Percentiles rank a stretch among this genome's conserved stretches.
phyloP scores from a whole-genome alignment of 2,113 vertebrate species.

The Prietella phreatophila region DNA sequence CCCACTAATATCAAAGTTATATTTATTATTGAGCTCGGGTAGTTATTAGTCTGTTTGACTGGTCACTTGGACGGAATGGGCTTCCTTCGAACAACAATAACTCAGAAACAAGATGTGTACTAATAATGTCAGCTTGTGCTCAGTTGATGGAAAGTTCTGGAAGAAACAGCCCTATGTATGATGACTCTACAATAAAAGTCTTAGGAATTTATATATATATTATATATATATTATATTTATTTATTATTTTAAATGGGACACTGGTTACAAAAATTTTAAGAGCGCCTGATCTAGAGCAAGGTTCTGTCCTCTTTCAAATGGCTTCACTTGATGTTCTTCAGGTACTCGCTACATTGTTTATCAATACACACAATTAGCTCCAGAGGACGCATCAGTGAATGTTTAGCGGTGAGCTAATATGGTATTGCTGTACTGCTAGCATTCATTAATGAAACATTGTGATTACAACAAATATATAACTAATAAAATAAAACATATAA shows the following conservation, averaged over 20 bases:
- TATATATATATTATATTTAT: too few species aligned
- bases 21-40: not conserved
- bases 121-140: not conserved
- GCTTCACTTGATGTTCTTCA: slow-evolving; percentile 33
- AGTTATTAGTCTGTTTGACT: not conserved
- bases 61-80: not conserved
- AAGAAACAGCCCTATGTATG: not conserved
- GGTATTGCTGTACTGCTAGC: slow-evolving; percentile 16
- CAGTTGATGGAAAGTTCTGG: not conserved
- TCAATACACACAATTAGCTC: slow-evolving; percentile 31
- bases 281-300: slow-evolving; percentile 43
- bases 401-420: slow-evolving; percentile 21
- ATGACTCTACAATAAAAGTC: not conserved
- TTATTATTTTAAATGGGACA: too few species aligned
- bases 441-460: slow-evolving; percentile 23
- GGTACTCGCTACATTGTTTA: slow-evolving; percentile 32
- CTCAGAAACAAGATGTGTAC: not conserved
- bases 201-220: too few species aligned
- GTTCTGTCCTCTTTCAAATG: slow-evolving; percentile 40
- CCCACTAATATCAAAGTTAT: not conserved
- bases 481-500: not conserved
- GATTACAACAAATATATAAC: not conserved
- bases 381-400: slow-evolving; percentile 25
- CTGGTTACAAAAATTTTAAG: not conserved
- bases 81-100: not conserved